These are phyloP conservation scores for Athrips mouffetella DNA, from an alignment of 2,888 invertebrate genomes.

Conservation along the genomic window DNA sequence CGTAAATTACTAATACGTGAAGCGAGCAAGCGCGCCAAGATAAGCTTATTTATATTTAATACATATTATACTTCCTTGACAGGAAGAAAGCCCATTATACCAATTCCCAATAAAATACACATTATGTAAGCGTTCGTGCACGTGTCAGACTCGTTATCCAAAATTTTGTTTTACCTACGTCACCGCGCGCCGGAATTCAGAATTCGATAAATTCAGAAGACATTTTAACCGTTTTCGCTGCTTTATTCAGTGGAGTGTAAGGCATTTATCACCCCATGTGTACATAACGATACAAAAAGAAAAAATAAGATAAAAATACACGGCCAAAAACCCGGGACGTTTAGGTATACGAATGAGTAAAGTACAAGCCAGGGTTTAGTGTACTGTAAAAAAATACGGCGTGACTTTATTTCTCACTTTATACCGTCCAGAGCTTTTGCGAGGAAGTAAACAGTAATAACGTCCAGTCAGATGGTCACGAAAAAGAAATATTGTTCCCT, in stretches of 20 bases:
- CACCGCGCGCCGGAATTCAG: slow-evolving; percentile 9
- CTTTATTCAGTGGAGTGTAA: slow-evolving; percentile 38
- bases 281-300: slow-evolving; percentile 35
- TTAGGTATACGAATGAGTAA: slow-evolving; percentile 13
- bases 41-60: slow-evolving; percentile 9
- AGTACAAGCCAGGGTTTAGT: slow-evolving; percentile 11
- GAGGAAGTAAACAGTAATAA: too few species aligned
- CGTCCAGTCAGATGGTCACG: too few species aligned
- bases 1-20: background rate
- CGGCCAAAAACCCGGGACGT: slow-evolving; percentile 2
- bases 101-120: background rate
- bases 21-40: background rate
- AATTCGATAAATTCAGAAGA: slow-evolving; percentile 34
- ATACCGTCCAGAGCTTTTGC: background rate
- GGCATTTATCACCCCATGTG: slow-evolving; percentile 41
- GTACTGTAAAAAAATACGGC: slow-evolving; percentile 10
- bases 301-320: slow-evolving; percentile 25
- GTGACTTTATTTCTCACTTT: slow-evolving; percentile 3
- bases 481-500: too few species aligned
- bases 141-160: slow-evolving; percentile 12
- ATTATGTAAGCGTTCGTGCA: background rate
- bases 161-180: slow-evolving; percentile 10
- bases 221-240: slow-evolving; percentile 40
- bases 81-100: background rate
- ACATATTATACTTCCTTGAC: background rate